These are phyloP conservation scores for Plumapathes pennacea DNA, from an alignment of 92 coral and sea anemone species.

Conservation along the genomic window DNA sequence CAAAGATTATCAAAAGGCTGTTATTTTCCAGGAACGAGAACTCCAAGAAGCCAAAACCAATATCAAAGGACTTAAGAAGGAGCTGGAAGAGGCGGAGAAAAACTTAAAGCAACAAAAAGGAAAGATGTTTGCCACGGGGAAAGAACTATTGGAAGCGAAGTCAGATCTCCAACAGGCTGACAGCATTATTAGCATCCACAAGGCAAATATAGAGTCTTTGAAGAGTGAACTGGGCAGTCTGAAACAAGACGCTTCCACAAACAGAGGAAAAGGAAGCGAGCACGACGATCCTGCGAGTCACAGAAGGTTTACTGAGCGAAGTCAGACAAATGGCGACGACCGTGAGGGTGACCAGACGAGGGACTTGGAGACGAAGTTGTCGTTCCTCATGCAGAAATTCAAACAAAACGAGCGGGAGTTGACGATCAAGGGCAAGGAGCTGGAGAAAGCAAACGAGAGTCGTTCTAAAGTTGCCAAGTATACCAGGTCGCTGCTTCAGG, in stretches of 20 bases:
- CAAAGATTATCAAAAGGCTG: slow-evolving; percentile 77
- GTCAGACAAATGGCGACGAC: slow-evolving; percentile 53
- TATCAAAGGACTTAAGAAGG: slow-evolving; percentile 54
- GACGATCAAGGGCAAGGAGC: slow-evolving; percentile 80
- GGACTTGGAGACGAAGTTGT: slow-evolving; percentile 66
- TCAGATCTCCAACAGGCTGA: slow-evolving; percentile 85
- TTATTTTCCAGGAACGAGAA: slow-evolving; percentile 69
- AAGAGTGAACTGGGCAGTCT: slow-evolving; percentile 60
- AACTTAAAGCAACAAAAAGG: slow-evolving; percentile 72
- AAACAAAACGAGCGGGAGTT: slow-evolving; percentile 81
- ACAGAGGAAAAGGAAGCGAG: slow-evolving; percentile 43
- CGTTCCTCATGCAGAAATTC: slow-evolving; percentile 63
- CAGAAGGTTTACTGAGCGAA: slow-evolving; percentile 28
- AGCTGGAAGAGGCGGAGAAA: slow-evolving; percentile 81
- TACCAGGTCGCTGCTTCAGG: slow-evolving; percentile 85
- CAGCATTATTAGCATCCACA: slow-evolving; percentile 89
- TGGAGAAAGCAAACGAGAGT: slow-evolving; percentile 97
- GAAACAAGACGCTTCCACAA: slow-evolving; percentile 24
- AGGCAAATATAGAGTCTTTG: slow-evolving; percentile 74
- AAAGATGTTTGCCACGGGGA: slow-evolving; percentile 67
- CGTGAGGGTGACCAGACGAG: slow-evolving; percentile 25
- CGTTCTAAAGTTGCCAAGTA: slow-evolving; percentile 98
- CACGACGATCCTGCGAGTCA: slow-evolving; percentile 78
- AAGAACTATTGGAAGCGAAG: slow-evolving; percentile 85
- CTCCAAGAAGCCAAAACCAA: slow-evolving; percentile 55